Evolutionary conservation across 2,797 vertebrate species (phyloP), one percentile per base, ranked within the genome.

Genomic region (Orientallactaga sibirica): DNA sequence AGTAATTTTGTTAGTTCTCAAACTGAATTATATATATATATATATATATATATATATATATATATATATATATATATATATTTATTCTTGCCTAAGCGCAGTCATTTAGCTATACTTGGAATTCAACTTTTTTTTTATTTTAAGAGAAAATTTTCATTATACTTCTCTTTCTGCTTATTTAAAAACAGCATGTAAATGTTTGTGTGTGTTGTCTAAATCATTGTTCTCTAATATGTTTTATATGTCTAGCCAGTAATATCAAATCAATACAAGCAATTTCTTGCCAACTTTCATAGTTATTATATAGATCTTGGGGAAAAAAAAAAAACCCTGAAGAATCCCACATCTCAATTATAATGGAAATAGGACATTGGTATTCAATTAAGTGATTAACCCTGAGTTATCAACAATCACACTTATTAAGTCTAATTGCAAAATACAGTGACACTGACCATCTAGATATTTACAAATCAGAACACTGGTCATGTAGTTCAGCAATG

Each of bases 251-350:
- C 29, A 86, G 89, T 77, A 82, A 70, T 67, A 86, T 20, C 90
- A 74, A 64, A 93, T 84, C 94, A 95, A 93, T 76, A 78, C 9
- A 86, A 93, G 27, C 20, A 90, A 77, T 66, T 87, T 93, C 66
- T 83, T 93, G 68, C 74, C 73, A 93, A 88, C 80, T 86, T 88
- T 96, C 71, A 91, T 37, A 78, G 27, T 85, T 77, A 86, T 48
- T 76, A 88, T 93, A 78, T 76, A 93, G 29, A 82, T 41, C 43
- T 89, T 90, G 22, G 19, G 4, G 83, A 37, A 37, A 37, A 37
- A 37, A 37, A 37, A 82, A 68, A 7, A 68, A 88, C 88, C 20
- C 55, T 90, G 18, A 92, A 85, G 43, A 37, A 82, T 91, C 82
- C 64, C 7, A 74, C 1, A 66, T 75, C 19, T 88, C 80, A 90